Evolutionary conservation across 2,113 vertebrate species (phyloP), one percentile per base, ranked within the genome.

Genomic region (Puma concolor): DNA sequence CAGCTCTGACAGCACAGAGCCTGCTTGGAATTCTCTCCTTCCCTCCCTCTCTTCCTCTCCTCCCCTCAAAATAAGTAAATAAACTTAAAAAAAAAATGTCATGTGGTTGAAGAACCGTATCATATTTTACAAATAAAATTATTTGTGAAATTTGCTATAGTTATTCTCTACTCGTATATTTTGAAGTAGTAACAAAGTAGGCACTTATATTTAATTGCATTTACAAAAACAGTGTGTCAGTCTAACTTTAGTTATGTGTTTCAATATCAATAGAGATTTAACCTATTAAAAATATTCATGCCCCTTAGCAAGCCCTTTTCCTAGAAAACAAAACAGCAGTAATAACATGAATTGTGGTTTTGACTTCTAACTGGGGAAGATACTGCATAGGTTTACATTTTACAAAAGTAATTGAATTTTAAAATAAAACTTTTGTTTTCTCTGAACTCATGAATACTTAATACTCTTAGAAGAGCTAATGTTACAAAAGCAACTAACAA

Each of bases 261-360:
- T 8, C 25, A 80, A 6, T 31, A 79, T 38, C 19, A 52, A 48
- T 7, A 57, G 12, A 48, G 2, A 60, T 33, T 88, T 88, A 88
- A 64, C 2, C 0, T 27, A 74, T 1, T 52, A 66, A 54, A 63
- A 60, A n/a, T 52, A 66, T n/a, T 38, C 2, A 85, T 67, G 5
- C 27, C 36, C 63, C 13, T 50, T 36, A 92, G 13, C 2, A 90
- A 4, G 63, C 33, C 52, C 27, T 0, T 91, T 96, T 98, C 23
- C 25, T 80, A 9, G 31, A 88, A 76, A 94, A 83, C 11, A 44
- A 92, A 94, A 69, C 4, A 83, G 63, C 0, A 76, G 5, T 41
- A 89, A 33, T 12, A 82, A 88, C 98, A 85, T 7, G 69, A 83
- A 94, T 83, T 86, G 52, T 48, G 16, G 4, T 94, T 54, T 83